Conservation (phyloP, 2,113 vertebrate genomes). For the Brachirus orientalis region DNA sequence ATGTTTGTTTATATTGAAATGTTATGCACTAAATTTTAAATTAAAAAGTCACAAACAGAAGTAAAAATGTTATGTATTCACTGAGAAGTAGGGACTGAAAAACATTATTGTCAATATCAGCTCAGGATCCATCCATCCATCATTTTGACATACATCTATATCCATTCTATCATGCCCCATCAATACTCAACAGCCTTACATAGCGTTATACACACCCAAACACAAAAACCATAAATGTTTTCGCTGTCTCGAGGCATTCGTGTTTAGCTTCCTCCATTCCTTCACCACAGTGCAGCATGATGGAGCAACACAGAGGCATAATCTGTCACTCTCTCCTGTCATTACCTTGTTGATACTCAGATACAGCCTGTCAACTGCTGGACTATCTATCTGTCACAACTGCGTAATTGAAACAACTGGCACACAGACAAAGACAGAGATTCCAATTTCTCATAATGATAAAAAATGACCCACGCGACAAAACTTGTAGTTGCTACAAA, state of each 20-base stretch:
- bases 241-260: constrained; percentile 31
- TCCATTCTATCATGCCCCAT: constrained; percentile 23
- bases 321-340: constrained; percentile 78
- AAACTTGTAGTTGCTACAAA: constrained; percentile 57
- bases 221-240: constrained; percentile 23
- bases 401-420: constrained; percentile 69
- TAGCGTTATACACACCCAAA: constrained; percentile 11
- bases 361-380: constrained; percentile 55
- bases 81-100: constrained; percentile 23
- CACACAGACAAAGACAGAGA: constrained; percentile 43
- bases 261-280: constrained; percentile 48
- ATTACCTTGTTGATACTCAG: constrained; percentile 76
- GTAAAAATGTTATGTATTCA: constrained; percentile 24
- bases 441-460: constrained; percentile 62
- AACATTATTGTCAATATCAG: constrained; percentile 31
- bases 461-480: constrained; percentile 57
- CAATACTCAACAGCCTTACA: constrained; percentile 12
- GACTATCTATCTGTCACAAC: constrained; percentile 67
- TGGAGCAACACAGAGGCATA: constrained; percentile 69
- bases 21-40: too few relatives aligned
- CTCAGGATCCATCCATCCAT: constrained; percentile 33
- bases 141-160: not conserved
- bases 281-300: constrained; percentile 62
- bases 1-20: too few relatives aligned
- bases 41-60: constrained; percentile 44